phyloP scores from a whole-genome alignment of 2,113 vertebrate genomes.

The Eidolon helvum region DNA sequence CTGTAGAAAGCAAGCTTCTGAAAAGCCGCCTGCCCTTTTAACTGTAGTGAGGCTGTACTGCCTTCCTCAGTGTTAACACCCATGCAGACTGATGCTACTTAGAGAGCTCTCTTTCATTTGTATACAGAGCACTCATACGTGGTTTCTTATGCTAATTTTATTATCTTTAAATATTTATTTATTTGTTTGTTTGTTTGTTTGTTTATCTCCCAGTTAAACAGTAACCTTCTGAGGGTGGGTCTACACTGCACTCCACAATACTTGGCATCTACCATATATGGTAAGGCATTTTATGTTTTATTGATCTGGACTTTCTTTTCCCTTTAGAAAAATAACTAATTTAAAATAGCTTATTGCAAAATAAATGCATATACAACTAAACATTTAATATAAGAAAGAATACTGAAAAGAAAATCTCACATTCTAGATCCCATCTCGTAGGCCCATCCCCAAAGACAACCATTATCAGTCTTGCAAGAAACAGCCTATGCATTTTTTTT shows the following conservation, averaged over 20 bases:
- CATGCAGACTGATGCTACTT: fast-evolving
- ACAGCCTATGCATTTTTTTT: neutral
- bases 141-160: neutral
- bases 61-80: neutral
- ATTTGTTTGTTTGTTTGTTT: neutral
- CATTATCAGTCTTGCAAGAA: neutral
- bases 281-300: neutral
- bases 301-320: neutral
- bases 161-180: neutral
- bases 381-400: neutral
- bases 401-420: neutral
- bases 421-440: neutral
- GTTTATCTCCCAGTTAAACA: neutral
- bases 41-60: neutral
- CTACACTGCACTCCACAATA: neutral
- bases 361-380: neutral
- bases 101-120: neutral
- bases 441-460: neutral
- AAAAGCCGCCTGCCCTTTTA: neutral
- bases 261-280: too few species aligned
- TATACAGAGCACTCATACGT: neutral
- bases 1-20: neutral
- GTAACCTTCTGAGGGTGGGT: neutral
- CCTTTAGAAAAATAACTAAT: neutral
- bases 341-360: neutral